These are phyloP conservation scores for Leptopilina syphax DNA, from an alignment of 2,888 invertebrate species.

Conservation along the genomic window DNA sequence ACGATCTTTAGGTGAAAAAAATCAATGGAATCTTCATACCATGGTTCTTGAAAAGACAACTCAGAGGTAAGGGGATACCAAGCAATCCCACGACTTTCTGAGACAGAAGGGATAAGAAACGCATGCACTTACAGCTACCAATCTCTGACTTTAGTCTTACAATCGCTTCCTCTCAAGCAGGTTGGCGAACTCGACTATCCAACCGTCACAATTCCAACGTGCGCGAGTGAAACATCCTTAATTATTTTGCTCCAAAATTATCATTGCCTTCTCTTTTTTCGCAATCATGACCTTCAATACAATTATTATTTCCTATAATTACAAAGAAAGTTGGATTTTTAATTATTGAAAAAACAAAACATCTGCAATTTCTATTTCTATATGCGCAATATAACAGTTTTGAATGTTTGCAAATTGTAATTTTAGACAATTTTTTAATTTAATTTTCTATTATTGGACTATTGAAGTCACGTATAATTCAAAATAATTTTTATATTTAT, in stretches of 20 bases:
- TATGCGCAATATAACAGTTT: background rate
- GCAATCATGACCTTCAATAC: slow-evolving; percentile 1
- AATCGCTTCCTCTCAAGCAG: slow-evolving; percentile 71
- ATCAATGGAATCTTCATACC: slow-evolving; percentile 31
- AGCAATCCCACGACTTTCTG: slow-evolving; percentile 34
- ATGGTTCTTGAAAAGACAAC: slow-evolving; percentile 7
- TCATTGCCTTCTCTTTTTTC: background rate
- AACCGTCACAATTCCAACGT: slow-evolving; percentile 43
- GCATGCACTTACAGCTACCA: slow-evolving; percentile 70
- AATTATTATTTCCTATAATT: background rate
- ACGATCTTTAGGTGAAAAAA: background rate
- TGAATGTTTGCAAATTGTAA: no score
- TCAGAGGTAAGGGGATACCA: slow-evolving; percentile 27
- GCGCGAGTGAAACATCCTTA: slow-evolving; percentile 51
- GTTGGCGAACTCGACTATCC: slow-evolving; percentile 57
- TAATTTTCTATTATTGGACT: background rate
- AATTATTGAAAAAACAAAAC: background rate
- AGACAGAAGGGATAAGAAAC: slow-evolving; percentile 73
- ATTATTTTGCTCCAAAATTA: slow-evolving; percentile 32
- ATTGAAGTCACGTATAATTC: background rate
- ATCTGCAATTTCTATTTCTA: background rate
- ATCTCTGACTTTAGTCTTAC: slow-evolving; percentile 73
- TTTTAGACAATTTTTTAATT: no score
- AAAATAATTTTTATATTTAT: background rate
- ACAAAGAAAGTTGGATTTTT: no score